Percentiles rank a stretch among this genome's conserved stretches.
These are phyloP conservation scores for Eumeta japonica DNA, from an alignment of 1,140 invertebrate genomes.

Conservation along the genomic window DNA sequence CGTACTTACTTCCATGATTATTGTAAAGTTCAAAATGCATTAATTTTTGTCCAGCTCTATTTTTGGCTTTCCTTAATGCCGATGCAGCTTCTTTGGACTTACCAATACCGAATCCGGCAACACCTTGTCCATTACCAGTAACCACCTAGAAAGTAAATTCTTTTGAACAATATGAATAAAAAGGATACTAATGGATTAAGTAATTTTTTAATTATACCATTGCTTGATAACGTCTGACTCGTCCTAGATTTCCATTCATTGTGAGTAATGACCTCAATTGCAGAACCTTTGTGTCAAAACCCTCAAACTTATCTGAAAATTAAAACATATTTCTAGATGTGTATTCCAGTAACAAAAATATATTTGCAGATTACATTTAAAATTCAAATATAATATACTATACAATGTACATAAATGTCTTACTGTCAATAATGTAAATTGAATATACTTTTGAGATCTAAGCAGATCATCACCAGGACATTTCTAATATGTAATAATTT, in stretches of 20 bases:
- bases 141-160: conserved; percentile 57
- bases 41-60: conserved; percentile 82
- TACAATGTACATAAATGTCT: too few relatives aligned
- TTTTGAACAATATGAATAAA: too few relatives aligned
- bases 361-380: conserved; percentile 1
- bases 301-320: conserved; percentile 77
- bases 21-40: conserved; percentile 80
- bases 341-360: too few relatives aligned
- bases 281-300: conserved; percentile 85
- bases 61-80: conserved; percentile 75
- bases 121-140: conserved; percentile 86
- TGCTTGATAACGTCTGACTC: conserved; percentile 65
- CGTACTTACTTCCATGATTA: conserved; percentile 72
- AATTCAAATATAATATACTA: too few relatives aligned
- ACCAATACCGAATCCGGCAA: conserved; percentile 79
- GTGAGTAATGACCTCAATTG: conserved; percentile 77
- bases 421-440: conserved; percentile 11
- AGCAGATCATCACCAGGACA: too few relatives aligned
- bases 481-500: too few relatives aligned
- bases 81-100: conserved; percentile 66
- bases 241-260: conserved; percentile 85
- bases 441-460: conserved; percentile 6
- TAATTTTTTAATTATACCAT: too few relatives aligned
- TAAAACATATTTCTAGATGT: conserved; percentile 12
- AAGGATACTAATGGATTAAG: conserved; percentile 32